A percentile compares a stretch with the other conserved stretches of the same genome.
Conservation (phyloP, 2,888 invertebrate genomes). For the Athripsodes cinereus region DNA sequence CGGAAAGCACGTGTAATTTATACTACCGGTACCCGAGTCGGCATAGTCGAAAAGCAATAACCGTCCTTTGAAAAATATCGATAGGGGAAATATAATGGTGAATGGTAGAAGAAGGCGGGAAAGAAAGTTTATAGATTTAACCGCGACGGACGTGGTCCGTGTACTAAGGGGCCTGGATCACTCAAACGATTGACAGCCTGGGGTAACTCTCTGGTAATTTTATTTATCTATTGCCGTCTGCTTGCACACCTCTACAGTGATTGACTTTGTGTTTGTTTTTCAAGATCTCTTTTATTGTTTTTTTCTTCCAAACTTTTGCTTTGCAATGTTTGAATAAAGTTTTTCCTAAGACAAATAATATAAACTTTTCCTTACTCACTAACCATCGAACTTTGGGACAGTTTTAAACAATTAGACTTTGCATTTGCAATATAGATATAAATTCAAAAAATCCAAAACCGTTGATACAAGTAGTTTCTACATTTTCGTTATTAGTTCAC, state of each 20-base stretch:
- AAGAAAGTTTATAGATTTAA: slow-evolving; percentile 28
- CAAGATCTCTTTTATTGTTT: slow-evolving; percentile 2
- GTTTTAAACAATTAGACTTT: no score
- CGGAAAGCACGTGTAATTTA: slow-evolving; percentile 27
- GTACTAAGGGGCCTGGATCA: slow-evolving; percentile 16
- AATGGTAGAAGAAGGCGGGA: slow-evolving; percentile 11
- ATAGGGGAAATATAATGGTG: slow-evolving; percentile 5
- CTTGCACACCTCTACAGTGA: slow-evolving; percentile 12
- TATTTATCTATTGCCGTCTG: slow-evolving; percentile 24
- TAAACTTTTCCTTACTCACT: not conserved
- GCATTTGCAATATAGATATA: no score
- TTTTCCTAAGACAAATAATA: slow-evolving; percentile 6
- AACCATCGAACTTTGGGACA: no score
- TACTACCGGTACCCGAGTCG: slow-evolving; percentile 18
- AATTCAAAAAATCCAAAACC: no score
- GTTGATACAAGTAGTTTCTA: no score
- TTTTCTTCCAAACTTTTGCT: not conserved
- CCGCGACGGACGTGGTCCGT: slow-evolving; percentile 26
- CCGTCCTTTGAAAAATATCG: slow-evolving; percentile 27
- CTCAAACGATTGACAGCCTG: slow-evolving; percentile 9
- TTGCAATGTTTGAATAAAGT: slow-evolving; percentile 3
- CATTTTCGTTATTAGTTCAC: no score
- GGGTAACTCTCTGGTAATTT: slow-evolving; percentile 20
- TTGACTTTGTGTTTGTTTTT: slow-evolving; percentile 15
- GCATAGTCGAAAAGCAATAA: slow-evolving; percentile 27